A percentile compares a stretch with the other conserved stretches of the same genome.
phyloP scores from a whole-genome alignment of 2,113 vertebrate species.

The Leptosomus discolor region DNA sequence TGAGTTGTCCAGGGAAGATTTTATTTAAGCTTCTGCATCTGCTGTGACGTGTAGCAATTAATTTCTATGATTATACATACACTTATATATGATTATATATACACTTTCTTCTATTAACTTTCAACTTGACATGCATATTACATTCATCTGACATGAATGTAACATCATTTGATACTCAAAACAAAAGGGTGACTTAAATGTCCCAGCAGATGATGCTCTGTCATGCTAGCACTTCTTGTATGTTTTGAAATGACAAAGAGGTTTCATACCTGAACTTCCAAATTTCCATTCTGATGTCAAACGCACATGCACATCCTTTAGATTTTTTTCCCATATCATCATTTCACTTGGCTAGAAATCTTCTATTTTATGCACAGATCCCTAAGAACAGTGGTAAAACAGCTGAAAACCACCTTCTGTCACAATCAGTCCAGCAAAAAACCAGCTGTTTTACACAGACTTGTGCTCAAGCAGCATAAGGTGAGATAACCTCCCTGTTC shows the following conservation, averaged over 20 bases:
- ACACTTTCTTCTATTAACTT: background rate
- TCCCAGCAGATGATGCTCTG: background rate
- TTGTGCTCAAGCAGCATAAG: background rate
- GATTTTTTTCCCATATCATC: background rate
- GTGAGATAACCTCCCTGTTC: background rate
- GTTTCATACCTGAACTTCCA: background rate
- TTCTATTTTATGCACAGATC: background rate
- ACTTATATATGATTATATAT: background rate
- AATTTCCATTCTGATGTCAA: background rate
- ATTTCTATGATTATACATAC: background rate
- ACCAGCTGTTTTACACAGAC: background rate
- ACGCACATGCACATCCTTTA: rapidly evolving
- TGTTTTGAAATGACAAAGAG: background rate
- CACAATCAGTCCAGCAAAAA: background rate
- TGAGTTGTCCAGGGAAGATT: background rate
- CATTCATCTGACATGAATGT: background rate
- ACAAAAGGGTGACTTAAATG: background rate
- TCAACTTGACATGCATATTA: background rate
- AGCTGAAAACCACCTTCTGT: constrained; percentile 7
- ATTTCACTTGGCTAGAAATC: background rate
- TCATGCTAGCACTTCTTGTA: background rate
- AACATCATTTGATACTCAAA: too few species aligned
- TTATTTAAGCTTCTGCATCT: background rate
- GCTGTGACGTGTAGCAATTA: background rate
- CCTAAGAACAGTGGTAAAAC: background rate